phyloP scores from a whole-genome alignment of 2,888 invertebrate species.

The Bimastos eiseni region DNA sequence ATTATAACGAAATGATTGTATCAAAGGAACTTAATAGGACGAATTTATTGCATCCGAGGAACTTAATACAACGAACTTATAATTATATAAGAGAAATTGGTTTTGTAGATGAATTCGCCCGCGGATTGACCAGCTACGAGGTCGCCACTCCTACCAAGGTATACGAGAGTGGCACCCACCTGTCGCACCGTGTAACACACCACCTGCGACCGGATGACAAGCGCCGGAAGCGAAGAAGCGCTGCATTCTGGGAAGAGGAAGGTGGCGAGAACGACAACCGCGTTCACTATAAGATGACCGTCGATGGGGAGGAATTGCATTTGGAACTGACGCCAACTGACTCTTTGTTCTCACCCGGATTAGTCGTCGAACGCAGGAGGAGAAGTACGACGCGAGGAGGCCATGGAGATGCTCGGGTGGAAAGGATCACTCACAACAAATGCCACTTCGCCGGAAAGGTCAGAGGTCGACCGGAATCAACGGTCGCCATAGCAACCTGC shows the following conservation, averaged over 20 bases:
- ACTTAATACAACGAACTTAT: not conserved
- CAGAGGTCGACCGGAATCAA: slow-evolving; percentile 72
- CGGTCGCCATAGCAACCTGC: slow-evolving; percentile 79
- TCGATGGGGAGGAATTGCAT: slow-evolving; percentile 52
- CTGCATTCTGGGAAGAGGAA: slow-evolving; percentile 34
- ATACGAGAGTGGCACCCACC: not conserved
- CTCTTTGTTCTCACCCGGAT: slow-evolving; percentile 72
- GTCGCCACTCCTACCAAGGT: not conserved
- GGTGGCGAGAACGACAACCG: slow-evolving; percentile 40
- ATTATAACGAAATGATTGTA: too few species aligned
- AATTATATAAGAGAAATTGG: not conserved
- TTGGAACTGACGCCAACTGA: slow-evolving; percentile 67
- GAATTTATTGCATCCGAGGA: too few species aligned
- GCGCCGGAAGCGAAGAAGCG: slow-evolving; percentile 24
- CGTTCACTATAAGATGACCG: slow-evolving; percentile 53
- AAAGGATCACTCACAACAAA: slow-evolving; percentile 56
- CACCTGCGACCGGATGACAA: not conserved
- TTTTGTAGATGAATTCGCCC: not conserved
- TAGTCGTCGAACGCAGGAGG: slow-evolving; percentile 72
- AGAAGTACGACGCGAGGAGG: slow-evolving; percentile 51
- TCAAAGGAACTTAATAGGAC: too few species aligned
- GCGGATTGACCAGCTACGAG: not conserved
- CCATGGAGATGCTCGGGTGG: slow-evolving; percentile 49
- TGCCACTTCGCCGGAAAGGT: slow-evolving; percentile 82
- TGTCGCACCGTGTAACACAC: not conserved